Conservation (phyloP, 1,140 invertebrate species). For the Formica selysi region DNA sequence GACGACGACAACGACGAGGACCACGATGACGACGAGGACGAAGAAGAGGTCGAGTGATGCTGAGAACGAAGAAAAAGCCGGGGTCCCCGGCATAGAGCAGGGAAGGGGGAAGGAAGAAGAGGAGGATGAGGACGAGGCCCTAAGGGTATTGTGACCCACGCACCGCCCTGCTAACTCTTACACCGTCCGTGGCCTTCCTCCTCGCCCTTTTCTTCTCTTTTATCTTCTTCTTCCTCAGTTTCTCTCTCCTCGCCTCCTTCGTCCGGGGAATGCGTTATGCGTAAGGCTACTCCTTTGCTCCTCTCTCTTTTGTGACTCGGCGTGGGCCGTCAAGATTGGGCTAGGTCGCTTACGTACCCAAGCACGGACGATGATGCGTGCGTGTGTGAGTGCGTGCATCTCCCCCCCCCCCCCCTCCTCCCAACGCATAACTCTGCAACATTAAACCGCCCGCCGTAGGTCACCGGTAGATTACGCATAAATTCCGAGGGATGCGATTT, state of each 20-base stretch:
- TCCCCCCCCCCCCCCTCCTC: not conserved
- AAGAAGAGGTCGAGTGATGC: slow-evolving; percentile 32
- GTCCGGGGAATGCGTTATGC: slow-evolving; percentile 73
- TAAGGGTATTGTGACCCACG: slow-evolving; percentile 83
- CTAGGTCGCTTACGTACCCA: slow-evolving; percentile 78
- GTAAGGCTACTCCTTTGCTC: slow-evolving; percentile 74
- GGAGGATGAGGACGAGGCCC: slow-evolving; percentile 47
- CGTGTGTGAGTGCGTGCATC: slow-evolving; percentile 51
- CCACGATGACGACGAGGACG: slow-evolving; percentile 56
- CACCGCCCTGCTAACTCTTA: slow-evolving; percentile 81
- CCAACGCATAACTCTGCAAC: slow-evolving; percentile 77
- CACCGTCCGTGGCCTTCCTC: slow-evolving; percentile 56
- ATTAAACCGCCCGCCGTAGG: slow-evolving; percentile 77
- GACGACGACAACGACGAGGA: slow-evolving; percentile 27
- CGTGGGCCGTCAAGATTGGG: slow-evolving; percentile 80
- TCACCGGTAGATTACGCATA: slow-evolving; percentile 77
- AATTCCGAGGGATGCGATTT: slow-evolving; percentile 73
- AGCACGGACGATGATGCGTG: slow-evolving; percentile 32
- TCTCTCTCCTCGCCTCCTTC: slow-evolving; percentile 46
- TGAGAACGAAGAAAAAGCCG: slow-evolving; percentile 11
- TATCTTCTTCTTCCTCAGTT: slow-evolving; percentile 45
- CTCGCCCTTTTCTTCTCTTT: slow-evolving; percentile 38
- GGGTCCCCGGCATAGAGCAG: not conserved
- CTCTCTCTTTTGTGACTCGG: slow-evolving; percentile 52
- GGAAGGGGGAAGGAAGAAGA: not conserved